Evolutionary conservation across 2,888 invertebrate genomes (phyloP).

Genomic region (Epistrophella euchroma): DNA sequence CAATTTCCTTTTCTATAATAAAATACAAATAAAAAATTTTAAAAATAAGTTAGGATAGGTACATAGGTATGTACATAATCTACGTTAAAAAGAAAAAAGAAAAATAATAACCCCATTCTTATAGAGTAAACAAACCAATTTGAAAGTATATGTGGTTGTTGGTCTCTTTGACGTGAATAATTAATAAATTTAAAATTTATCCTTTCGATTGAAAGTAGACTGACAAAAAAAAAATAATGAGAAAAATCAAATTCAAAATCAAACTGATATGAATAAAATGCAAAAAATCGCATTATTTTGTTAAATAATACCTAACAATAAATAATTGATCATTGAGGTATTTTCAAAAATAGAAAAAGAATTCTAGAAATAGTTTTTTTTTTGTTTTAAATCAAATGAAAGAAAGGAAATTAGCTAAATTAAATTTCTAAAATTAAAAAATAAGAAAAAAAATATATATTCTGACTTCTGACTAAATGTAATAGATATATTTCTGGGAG

Average conservation of each 20-base stretch:
- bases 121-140: slow-evolving; percentile 57
- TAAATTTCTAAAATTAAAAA: not conserved
- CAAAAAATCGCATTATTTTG: slow-evolving; percentile 3
- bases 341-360: not conserved
- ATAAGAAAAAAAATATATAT: not conserved
- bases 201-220: slow-evolving; percentile 13
- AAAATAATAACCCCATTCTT: slow-evolving; percentile 37
- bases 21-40: slow-evolving; percentile 2
- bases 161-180: slow-evolving; percentile 52
- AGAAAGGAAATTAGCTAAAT: not conserved
- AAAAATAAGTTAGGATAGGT: slow-evolving; percentile 8
- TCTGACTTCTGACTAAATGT: not conserved
- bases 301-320: not conserved
- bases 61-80: no score
- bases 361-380: not conserved
- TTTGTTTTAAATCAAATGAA: not conserved
- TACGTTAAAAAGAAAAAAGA: no score
- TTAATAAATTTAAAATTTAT: no score
- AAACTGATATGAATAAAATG: slow-evolving; percentile 15
- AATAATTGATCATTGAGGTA: slow-evolving; percentile 13
- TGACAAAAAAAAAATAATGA: not conserved
- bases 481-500: not conserved
- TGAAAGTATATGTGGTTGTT: slow-evolving; percentile 26
- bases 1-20: not conserved
- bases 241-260: not conserved